Conservation (phyloP, 2,797 vertebrate species). For the Clarias laeviceps region DNA sequence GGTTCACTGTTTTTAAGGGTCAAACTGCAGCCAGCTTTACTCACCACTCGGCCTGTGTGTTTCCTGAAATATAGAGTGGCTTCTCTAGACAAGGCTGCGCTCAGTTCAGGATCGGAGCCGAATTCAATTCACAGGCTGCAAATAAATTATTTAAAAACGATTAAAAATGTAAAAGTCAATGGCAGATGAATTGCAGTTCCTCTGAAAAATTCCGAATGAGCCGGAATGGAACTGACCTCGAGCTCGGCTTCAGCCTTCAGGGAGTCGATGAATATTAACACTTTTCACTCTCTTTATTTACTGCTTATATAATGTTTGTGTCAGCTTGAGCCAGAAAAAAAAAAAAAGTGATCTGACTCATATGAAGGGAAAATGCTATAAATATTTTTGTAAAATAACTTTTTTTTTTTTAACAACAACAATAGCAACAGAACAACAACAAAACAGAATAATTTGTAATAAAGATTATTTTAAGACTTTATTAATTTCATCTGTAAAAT, state of each 20-base stretch:
- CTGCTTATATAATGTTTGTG: background rate
- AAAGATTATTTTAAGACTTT: background rate
- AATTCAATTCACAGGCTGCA: constrained; percentile 18
- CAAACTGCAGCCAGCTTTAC: background rate
- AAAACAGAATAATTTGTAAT: background rate
- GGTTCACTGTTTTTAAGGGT: background rate
- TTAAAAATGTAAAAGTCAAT: constrained; percentile 14
- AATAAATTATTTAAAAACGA: constrained; percentile 19
- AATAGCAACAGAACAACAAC: too few relatives aligned
- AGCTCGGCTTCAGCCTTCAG: background rate
- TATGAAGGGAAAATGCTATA: background rate
- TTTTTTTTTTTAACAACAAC: too few relatives aligned
- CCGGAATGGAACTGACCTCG: background rate
- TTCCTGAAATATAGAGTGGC: background rate
- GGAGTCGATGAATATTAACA: background rate
- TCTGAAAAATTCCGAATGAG: constrained; percentile 8
- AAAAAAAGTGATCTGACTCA: background rate
- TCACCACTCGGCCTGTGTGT: background rate
- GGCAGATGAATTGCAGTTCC: constrained; percentile 12
- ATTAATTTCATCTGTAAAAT: background rate
- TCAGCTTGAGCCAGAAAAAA: background rate
- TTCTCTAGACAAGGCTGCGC: background rate
- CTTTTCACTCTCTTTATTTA: background rate
- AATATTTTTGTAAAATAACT: background rate
- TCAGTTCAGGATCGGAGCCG: constrained; percentile 1